Evolutionary conservation across 1,140 invertebrate species (phyloP), one percentile per base, ranked within the genome.

Genomic region (Musca domestica): DNA sequence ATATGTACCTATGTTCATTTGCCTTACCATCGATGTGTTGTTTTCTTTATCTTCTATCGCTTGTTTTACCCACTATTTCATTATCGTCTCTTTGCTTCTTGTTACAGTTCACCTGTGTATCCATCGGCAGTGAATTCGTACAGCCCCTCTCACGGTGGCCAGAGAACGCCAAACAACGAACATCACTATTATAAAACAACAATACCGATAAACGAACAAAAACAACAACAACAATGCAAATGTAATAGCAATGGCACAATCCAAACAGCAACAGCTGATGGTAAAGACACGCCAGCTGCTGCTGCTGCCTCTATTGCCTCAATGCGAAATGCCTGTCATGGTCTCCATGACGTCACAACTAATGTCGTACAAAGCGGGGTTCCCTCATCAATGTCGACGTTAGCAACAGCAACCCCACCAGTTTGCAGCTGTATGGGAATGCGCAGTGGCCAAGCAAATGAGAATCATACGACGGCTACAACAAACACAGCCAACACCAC

Each of bases 391-490:
- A 17, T 51, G 67, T 70, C 71, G 67, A 27, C 61, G 23, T 30
- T 34, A 65, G 54, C 63, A 67, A 61, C 52, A 54, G 22, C 52
- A 23, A 52, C 25, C 15, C 15, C 27, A 41, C 34, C 17, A 52
- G 49, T 52, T 64, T 64, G 63, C 22, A n/a, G n/a, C 12, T 48
- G 41, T 64, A 48, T 48, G 22, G 15, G 23, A 64, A 52, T 46
- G 41, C 30, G 22, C 23, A 34, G 4, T 27, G 34, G 51, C 20
- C 17, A 20, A 27, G 15, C 12, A 64, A 64, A 64, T 46, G 41
- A 27, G 19, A 78, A 76, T 78, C 76, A 78, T 76, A 78, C 76
- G 76, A 78, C 76, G 73, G 75, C 76, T 75, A 75, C 63, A 47
- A n/a, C 23, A 61, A 12, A 2, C 51, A 52, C 19, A 19, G 30